These are phyloP conservation scores for Chionoecetes opilio DNA, from an alignment of 1,140 invertebrate species.

Conservation along the genomic window DNA sequence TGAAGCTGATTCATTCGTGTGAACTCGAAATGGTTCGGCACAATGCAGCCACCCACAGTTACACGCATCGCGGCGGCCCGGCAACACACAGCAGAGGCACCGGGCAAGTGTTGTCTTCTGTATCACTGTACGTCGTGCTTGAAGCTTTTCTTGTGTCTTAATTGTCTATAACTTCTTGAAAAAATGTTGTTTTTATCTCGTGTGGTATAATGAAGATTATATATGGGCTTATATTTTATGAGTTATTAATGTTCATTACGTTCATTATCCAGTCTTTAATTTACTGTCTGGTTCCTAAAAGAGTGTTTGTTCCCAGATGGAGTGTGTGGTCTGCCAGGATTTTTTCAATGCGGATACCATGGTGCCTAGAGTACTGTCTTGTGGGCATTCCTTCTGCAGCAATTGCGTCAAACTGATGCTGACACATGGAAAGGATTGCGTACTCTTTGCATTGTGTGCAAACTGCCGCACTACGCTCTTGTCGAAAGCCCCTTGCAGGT, in stretches of 20 bases:
- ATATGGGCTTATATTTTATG: no score
- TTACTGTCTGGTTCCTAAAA: no score
- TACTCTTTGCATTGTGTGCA: background rate
- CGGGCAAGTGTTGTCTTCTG: no score
- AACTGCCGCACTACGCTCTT: background rate
- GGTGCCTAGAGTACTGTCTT: background rate
- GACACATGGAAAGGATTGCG: background rate
- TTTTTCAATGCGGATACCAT: background rate
- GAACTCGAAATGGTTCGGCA: background rate
- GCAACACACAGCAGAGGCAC: background rate
- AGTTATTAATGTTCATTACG: no score
- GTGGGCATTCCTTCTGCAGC: background rate
- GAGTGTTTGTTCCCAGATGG: background rate
- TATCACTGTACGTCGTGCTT: no score
- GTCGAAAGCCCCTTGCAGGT: background rate
- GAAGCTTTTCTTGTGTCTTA: no score
- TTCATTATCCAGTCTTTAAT: no score
- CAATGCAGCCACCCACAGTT: background rate
- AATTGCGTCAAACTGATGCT: background rate
- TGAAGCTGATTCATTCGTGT: background rate
- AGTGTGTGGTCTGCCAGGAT: background rate
- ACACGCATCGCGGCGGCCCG: background rate
- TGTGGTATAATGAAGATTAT: no score
- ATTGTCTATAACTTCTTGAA: no score
- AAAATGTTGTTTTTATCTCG: no score